These are phyloP conservation scores for Acanthurus leucopareius DNA, from an alignment of 2,797 vertebrate species.

Conservation along the genomic window DNA sequence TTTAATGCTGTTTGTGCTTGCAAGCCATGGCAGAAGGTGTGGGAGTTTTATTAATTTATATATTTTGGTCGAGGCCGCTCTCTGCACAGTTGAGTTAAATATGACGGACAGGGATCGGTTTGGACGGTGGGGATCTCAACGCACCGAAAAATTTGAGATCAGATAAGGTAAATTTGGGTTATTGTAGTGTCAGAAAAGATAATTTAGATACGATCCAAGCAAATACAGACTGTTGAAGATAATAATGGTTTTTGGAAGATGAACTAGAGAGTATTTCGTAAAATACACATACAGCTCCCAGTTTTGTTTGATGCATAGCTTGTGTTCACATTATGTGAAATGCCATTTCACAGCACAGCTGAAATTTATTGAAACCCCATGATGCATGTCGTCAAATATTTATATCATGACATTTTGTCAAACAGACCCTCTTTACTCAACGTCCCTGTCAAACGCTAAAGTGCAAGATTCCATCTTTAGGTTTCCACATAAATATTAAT, in stretches of 20 bases:
- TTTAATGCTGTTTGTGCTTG: slow-evolving; percentile 1
- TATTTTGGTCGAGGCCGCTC: neutral
- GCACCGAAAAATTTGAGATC: slow-evolving; percentile 44
- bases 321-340: slow-evolving; percentile 24
- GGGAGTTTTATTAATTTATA: neutral
- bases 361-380: slow-evolving; percentile 5
- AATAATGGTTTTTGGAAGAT: slow-evolving; percentile 43
- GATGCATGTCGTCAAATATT: slow-evolving; percentile 20
- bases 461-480: slow-evolving; percentile 1
- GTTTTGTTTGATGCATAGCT: slow-evolving; percentile 25
- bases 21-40: neutral
- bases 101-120: neutral
- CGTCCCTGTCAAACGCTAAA: neutral
- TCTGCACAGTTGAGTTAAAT: slow-evolving; percentile 7
- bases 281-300: slow-evolving; percentile 11
- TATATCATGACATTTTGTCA: slow-evolving; percentile 23
- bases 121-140: slow-evolving; percentile 6
- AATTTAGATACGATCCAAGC: slow-evolving; percentile 35
- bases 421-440: slow-evolving; percentile 1
- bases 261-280: slow-evolving; percentile 26
- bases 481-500: slow-evolving; percentile 18
- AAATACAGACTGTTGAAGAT: slow-evolving; percentile 44
- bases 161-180: slow-evolving; percentile 53
- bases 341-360: slow-evolving; percentile 17
- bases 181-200: slow-evolving; percentile 31